Percentiles rank a stretch among this genome's conserved stretches.
phyloP scores from a whole-genome alignment of 2,888 invertebrate species.

The Neoaliturus tenellus region DNA sequence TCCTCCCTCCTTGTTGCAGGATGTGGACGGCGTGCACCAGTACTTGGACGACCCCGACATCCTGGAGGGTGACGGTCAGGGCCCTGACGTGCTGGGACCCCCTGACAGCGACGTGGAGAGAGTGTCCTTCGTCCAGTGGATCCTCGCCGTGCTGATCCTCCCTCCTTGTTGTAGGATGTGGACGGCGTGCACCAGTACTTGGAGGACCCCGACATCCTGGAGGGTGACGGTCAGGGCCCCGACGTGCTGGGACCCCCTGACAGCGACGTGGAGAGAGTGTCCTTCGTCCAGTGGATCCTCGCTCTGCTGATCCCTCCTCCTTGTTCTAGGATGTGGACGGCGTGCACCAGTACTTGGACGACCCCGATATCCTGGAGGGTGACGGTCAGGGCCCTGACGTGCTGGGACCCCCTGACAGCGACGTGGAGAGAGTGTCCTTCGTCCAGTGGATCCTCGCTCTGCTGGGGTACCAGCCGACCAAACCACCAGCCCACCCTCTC shows the following conservation, averaged over 20 bases:
- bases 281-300: constrained; percentile 56
- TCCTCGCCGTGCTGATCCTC: constrained; percentile 53
- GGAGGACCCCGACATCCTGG: constrained; percentile 1
- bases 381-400: constrained; percentile 7
- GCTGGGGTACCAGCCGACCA: constrained; percentile 55
- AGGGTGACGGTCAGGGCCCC: neutral
- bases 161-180: neutral
- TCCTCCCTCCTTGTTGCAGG: neutral
- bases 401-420: constrained; percentile 54
- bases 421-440: constrained; percentile 64
- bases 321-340: neutral
- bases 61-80: constrained; percentile 9
- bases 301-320: neutral
- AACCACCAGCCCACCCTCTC: constrained; percentile 42
- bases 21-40: neutral
- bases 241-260: neutral
- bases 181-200: neutral
- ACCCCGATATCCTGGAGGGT: constrained; percentile 27
- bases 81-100: neutral
- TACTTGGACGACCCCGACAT: neutral
- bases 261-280: constrained; percentile 65
- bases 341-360: neutral
- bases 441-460: constrained; percentile 60
- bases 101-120: constrained; percentile 64
- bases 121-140: constrained; percentile 59